phyloP scores from a whole-genome alignment of 2,797 vertebrate genomes.

The Florisuga fusca region DNA sequence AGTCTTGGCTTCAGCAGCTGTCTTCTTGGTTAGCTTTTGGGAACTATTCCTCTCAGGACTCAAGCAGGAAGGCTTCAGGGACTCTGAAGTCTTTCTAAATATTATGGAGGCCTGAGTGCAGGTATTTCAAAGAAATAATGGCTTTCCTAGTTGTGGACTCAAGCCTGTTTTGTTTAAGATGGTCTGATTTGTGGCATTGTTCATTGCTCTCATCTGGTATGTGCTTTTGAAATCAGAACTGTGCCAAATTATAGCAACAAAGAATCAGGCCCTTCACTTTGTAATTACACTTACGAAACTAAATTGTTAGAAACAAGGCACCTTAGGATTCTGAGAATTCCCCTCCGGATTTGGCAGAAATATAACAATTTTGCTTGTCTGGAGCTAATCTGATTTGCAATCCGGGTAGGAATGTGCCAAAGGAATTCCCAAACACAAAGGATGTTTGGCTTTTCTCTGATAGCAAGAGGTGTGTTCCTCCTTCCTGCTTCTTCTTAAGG shows the following conservation, averaged over 20 bases:
- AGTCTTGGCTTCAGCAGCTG: neutral
- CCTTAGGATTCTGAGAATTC: conserved; percentile 3
- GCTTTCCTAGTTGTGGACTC: neutral
- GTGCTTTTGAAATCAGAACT: neutral
- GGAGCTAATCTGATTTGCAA: neutral
- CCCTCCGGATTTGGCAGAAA: neutral
- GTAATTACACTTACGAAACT: neutral
- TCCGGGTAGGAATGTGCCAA: neutral
- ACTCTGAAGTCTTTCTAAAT: neutral
- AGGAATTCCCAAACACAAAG: conserved; percentile 59
- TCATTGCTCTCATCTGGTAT: neutral
- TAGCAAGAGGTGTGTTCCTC: neutral
- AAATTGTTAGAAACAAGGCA: conserved; percentile 1
- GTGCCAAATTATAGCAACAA: neutral
- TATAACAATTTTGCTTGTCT: neutral
- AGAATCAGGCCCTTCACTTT: neutral
- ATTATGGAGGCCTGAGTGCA: neutral
- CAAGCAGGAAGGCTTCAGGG: neutral
- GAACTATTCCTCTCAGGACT: neutral
- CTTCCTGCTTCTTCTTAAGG: conserved; percentile 59
- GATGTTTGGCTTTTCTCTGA: conserved; percentile 52
- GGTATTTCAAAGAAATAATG: neutral
- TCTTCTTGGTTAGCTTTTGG: neutral
- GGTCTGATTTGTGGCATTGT: neutral
- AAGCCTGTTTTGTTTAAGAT: neutral